phyloP scores from a whole-genome alignment of 2,113 vertebrate genomes.

The Scartelaos histophorus region DNA sequence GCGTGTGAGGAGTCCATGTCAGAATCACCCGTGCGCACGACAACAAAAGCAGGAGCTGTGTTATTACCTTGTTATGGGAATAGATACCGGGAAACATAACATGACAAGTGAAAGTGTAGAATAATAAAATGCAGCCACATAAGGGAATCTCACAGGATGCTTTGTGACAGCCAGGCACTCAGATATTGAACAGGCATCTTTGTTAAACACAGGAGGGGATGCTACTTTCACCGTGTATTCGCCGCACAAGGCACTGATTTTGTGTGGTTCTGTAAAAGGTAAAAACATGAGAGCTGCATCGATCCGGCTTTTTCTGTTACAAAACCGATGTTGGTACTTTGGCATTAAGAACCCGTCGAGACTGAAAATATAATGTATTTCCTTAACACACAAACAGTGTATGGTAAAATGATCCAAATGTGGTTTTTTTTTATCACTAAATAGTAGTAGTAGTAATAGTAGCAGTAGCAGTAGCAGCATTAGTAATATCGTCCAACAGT shows the following conservation, averaged over 20 bases:
- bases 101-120: constrained; percentile 35
- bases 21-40: background rate
- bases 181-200: constrained; percentile 32
- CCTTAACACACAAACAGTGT: too few species aligned
- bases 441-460: too few species aligned
- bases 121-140: constrained; percentile 19
- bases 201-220: constrained; percentile 4
- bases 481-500: too few species aligned
- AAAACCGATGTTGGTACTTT: too few species aligned
- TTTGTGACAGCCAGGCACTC: constrained; percentile 21
- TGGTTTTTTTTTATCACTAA: too few species aligned
- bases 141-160: constrained; percentile 30
- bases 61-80: constrained; percentile 49
- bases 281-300: background rate
- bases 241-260: background rate
- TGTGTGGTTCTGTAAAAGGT: background rate
- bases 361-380: too few species aligned
- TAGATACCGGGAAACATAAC: constrained; percentile 28
- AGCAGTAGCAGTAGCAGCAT: too few species aligned
- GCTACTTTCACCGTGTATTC: constrained; percentile 3
- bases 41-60: constrained; percentile 12
- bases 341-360: too few species aligned
- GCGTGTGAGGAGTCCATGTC: constrained; percentile 8
- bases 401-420: too few species aligned
- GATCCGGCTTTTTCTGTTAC: too few species aligned